Evolutionary conservation across 2,113 vertebrate genomes (phyloP), one percentile per base, ranked within the genome.

Genomic region (Propithecus coquereli): DNA sequence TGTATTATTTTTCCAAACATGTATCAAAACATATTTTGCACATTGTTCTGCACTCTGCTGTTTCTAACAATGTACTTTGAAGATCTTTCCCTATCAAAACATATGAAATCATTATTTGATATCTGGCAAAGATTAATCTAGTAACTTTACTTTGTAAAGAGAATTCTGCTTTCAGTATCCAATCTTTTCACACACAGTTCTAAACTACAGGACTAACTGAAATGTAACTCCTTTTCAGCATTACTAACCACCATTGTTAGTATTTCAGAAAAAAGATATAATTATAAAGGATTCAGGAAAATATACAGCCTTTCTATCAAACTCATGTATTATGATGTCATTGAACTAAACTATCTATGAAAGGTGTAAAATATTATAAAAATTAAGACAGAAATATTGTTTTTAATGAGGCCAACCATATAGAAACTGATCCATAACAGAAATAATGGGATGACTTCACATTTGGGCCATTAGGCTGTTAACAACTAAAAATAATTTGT

Each of bases 131-230:
- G 4, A 43, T 52, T 82, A 70, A 90, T 45, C 45, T 85, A 68
- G 25, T 65, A 61, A 65, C 96, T 96, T 81, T 77, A 90, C 34
- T 94, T 94, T 45, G 40, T 82, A 85, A 94, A 85, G 82, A 87
- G 52, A 85, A 65, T 77, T 85, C 45, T 81, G 45, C 22, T 92
- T 82, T 57, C 71, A 52, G 18, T 50, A n/a, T 77, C 13, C 50
- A 80, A 18, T 6, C 0, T 93, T 79, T 81, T 91, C 30, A 88
- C 74, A 85, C 20, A 83, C 6, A 92, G 47, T 79, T 84, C 54
- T 30, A 71, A 65, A 73, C 23, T 66, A 37, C 7, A 81, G 25
- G 7, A 25, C 5, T 87, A 61, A 91, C 27, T 25, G 80, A 93
- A 70, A 63, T 84, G 16, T 16, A 82, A 85, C 34, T 81, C 6